Percentiles rank a stretch among this genome's conserved stretches.
Evolutionary conservation across 2,113 vertebrate genomes (phyloP).

Genomic region (Talpa occidentalis): DNA sequence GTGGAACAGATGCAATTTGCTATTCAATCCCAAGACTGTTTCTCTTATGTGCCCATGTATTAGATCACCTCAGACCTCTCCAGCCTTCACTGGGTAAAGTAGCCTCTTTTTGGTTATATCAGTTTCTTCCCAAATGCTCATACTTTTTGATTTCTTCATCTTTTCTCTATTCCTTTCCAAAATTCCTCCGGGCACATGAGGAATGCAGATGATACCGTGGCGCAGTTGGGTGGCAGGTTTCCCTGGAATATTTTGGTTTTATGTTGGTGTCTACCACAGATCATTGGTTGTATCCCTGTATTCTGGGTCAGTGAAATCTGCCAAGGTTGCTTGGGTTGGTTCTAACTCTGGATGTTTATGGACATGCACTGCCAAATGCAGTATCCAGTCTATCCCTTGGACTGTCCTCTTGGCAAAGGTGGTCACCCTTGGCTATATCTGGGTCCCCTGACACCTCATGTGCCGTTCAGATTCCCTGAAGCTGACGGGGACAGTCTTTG

Average conservation of each 20-base stretch:
- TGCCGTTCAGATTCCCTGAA: neutral
- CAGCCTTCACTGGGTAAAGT: neutral
- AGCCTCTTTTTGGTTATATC: neutral
- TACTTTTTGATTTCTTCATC: neutral
- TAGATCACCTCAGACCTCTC: neutral
- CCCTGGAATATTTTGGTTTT: neutral
- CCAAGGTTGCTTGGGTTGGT: neutral
- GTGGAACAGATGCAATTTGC: neutral
- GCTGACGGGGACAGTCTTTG: neutral
- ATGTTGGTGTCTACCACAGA: neutral
- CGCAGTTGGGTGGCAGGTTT: accelerated
- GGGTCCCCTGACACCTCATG: neutral
- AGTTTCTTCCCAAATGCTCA: neutral
- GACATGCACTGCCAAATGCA: neutral
- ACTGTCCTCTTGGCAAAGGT: neutral
- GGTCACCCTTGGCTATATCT: neutral
- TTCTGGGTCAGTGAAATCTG: neutral
- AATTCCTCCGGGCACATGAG: neutral
- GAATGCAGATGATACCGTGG: neutral
- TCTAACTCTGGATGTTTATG: neutral
- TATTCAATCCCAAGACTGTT: neutral
- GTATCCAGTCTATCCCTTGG: neutral
- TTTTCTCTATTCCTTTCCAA: neutral
- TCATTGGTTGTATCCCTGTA: neutral
- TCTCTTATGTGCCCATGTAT: neutral